Base-by-base conservation (phyloP, 2,888 invertebrate species). In the Morpho helenor region DNA sequence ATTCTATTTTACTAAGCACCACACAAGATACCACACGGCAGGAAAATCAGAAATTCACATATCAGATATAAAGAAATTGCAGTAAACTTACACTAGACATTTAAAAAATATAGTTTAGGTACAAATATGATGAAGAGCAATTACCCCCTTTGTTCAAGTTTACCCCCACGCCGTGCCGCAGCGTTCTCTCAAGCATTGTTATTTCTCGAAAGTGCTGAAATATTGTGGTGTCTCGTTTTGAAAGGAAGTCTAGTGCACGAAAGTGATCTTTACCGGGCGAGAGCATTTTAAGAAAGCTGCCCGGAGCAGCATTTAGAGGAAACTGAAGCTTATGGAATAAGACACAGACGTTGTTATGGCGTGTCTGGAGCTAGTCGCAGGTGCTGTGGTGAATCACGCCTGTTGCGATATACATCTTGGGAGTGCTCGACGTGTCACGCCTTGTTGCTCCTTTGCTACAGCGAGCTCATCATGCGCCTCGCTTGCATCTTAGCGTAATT, bases 121-220 rank as follows among this genome's bases (percentile, higher is more conserved):
- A 72, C 63, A 73, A 69, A 66, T 79, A 72, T 73, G 74, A 79
- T 78, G 79, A 81, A 81, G 83, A 84, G 80, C 80, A 71, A 82
- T 80, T 74, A 77, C 81, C 75, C 73, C 69, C 73, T 75, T 70
- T 74, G 74, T 74, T 76, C 76, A 77, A 80, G 79, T 84, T 82
- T 77, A 75, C 73, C 69, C 53, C 53, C 8, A 73, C 75, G 7
- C 42, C 57, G 53, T 73, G 75, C 31, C 31, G 31, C 77, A 83
- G 80, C 80, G 80, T 82, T 82, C 73, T 75, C 74, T 74, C 74
- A 73, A 76, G 80, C 82, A 85, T 85, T 87, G 87, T 88, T 87
- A 85, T 87, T 87, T 87, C 86, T 84, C 75, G 78, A 70, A 75
- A 84, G 83, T 77, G 81, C 77, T 87, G 82, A 87, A 84, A 87